phyloP scores from a whole-genome alignment of 2,888 invertebrate genomes.

The Diplolepis rosae region DNA sequence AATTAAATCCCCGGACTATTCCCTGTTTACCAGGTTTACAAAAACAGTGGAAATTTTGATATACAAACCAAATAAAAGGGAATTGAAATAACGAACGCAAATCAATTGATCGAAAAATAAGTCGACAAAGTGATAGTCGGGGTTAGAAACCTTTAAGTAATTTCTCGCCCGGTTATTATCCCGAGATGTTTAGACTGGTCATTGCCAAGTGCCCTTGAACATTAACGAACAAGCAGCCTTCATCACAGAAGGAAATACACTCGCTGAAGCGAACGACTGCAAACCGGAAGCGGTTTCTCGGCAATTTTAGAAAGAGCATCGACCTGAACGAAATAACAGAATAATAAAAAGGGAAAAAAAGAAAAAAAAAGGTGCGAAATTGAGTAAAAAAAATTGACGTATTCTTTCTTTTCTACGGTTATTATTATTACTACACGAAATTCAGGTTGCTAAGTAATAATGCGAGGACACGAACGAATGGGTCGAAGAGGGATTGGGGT shows the following conservation, averaged over 20 bases:
- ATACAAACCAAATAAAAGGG: neutral
- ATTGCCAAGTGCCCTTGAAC: constrained; percentile 25
- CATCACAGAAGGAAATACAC: constrained; percentile 10
- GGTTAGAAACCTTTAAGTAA: constrained; percentile 41
- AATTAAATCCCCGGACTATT: no score
- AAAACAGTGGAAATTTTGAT: no score
- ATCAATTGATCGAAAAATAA: neutral
- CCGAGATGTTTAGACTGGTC: constrained; percentile 45
- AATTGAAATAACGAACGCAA: neutral
- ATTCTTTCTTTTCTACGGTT: no score
- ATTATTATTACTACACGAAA: no score
- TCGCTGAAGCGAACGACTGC: constrained; percentile 1
- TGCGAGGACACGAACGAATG: neutral
- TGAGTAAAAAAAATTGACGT: neutral
- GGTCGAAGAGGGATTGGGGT: constrained; percentile 33
- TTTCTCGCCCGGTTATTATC: constrained; percentile 42
- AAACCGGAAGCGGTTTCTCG: constrained; percentile 17
- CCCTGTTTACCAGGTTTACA: no score
- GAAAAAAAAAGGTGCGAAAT: constrained; percentile 32
- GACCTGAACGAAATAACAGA: neutral
- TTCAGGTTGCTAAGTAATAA: constrained; percentile 2
- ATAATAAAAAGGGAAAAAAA: constrained; percentile 17
- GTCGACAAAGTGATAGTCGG: constrained; percentile 26
- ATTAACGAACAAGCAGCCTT: neutral
- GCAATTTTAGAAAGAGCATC: constrained; percentile 23